A percentile compares a stretch with the other conserved stretches of the same genome.
Conservation (phyloP, 2,888 invertebrate genomes). For the Lobophora halterata region DNA sequence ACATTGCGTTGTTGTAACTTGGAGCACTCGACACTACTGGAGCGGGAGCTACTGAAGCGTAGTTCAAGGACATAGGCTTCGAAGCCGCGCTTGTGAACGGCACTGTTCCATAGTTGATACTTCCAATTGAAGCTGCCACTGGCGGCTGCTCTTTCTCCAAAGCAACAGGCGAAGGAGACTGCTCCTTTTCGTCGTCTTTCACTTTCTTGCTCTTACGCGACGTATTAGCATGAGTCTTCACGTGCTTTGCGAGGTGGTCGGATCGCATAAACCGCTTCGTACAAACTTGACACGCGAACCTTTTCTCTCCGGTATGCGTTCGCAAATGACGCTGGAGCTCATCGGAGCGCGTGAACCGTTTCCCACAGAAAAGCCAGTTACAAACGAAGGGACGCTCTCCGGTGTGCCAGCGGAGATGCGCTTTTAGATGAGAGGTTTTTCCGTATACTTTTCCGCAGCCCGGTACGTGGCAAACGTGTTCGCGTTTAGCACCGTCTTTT, state of each 20-base stretch:
- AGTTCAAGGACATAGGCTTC: conserved; percentile 54
- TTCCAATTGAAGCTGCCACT: conserved; percentile 42
- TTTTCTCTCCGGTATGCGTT: conserved; percentile 94
- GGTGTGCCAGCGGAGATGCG: conserved; percentile 95
- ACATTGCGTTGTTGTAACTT: conserved; percentile 51
- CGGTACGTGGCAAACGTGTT: conserved; percentile 92
- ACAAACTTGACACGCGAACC: conserved; percentile 93
- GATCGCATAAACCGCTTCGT: conserved; percentile 95
- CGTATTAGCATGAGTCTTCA: conserved; percentile 90
- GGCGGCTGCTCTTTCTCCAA: conserved; percentile 11
- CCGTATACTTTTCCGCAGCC: conserved; percentile 95
- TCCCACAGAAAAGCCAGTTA: conserved; percentile 93
- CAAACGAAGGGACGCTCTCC: conserved; percentile 96
- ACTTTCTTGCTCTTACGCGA: conserved; percentile 74
- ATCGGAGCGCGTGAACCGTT: conserved; percentile 94
- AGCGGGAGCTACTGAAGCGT: conserved; percentile 47
- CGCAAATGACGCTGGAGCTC: conserved; percentile 93
- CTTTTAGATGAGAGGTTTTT: conserved; percentile 96
- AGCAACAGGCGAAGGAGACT: conserved; percentile 35
- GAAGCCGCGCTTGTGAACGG: conserved; percentile 42
- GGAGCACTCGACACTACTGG: conserved; percentile 36
- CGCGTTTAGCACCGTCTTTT: conserved; percentile 88
- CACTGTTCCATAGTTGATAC: conserved; percentile 60
- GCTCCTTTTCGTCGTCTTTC: conserved; percentile 68
- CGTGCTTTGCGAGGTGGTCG: conserved; percentile 96